Evolutionary conservation across 2,797 vertebrate genomes (phyloP).

Genomic region (Petrocephalus schoutedeni): DNA sequence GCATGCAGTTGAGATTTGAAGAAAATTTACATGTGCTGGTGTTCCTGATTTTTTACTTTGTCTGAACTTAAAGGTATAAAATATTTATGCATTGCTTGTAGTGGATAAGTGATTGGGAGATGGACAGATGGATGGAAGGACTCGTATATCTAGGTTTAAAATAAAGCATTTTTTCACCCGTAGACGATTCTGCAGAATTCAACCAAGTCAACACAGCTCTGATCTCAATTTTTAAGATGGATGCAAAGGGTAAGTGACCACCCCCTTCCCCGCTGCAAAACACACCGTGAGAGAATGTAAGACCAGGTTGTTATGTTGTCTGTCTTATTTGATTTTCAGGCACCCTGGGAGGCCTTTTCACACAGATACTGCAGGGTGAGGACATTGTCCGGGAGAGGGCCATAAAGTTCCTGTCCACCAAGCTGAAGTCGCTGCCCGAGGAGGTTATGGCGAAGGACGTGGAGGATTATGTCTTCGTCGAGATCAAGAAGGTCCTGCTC

Average conservation of each 20-base stretch:
- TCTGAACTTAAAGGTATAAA: neutral
- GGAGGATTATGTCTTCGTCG: slow-evolving; percentile 83
- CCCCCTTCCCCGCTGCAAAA: neutral
- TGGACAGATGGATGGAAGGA: neutral
- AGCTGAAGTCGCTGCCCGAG: slow-evolving; percentile 84
- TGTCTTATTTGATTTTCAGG: slow-evolving; percentile 58
- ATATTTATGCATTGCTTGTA: neutral
- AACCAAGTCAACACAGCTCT: slow-evolving; percentile 92
- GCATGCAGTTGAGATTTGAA: neutral
- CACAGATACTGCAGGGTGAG: slow-evolving; percentile 94
- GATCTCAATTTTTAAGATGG: slow-evolving; percentile 95
- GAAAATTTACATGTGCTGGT: neutral
- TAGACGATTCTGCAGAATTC: slow-evolving; percentile 96
- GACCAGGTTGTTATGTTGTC: neutral
- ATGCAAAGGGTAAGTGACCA: slow-evolving; percentile 78
- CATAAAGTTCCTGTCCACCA: slow-evolving; percentile 89
- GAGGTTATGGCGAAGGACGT: slow-evolving; percentile 94
- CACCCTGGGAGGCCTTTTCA: slow-evolving; percentile 90
- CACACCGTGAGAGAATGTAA: neutral
- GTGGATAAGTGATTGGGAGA: neutral
- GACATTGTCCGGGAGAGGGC: slow-evolving; percentile 92
- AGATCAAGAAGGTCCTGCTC: slow-evolving; percentile 83
- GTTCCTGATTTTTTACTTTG: neutral
- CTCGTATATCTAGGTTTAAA: neutral
- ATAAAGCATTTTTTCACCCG: neutral